Conservation (phyloP, 2,888 invertebrate species). For the Anthoptus insignis region DNA sequence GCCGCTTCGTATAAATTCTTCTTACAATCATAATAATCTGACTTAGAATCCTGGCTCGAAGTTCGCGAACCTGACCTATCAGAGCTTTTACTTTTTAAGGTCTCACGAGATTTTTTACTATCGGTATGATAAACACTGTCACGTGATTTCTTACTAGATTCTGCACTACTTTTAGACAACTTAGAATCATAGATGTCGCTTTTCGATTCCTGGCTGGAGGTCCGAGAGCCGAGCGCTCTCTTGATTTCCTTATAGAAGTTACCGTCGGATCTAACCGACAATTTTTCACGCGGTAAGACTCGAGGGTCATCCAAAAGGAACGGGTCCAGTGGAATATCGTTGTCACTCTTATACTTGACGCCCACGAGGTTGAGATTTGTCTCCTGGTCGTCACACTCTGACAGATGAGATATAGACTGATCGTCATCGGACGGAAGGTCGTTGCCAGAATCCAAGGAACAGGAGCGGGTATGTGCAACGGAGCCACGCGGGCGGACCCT, state of each 20-base stretch:
- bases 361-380: slow-evolving; percentile 86
- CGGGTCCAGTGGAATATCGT: slow-evolving; percentile 91
- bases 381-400: slow-evolving; percentile 84
- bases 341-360: slow-evolving; percentile 89
- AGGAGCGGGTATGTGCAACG: slow-evolving; percentile 88
- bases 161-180: slow-evolving; percentile 88
- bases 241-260: slow-evolving; percentile 91
- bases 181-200: slow-evolving; percentile 90
- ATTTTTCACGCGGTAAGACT: slow-evolving; percentile 90
- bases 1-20: slow-evolving; percentile 77
- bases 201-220: slow-evolving; percentile 90
- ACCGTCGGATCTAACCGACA: slow-evolving; percentile 91
- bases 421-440: slow-evolving; percentile 92
- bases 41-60: slow-evolving; percentile 91
- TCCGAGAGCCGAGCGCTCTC: slow-evolving; percentile 88
- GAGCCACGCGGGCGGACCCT: slow-evolving; percentile 64
- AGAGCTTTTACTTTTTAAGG: slow-evolving; percentile 88
- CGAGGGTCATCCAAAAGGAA: slow-evolving; percentile 93
- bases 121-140: slow-evolving; percentile 89
- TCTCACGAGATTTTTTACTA: slow-evolving; percentile 89
- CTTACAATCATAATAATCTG: slow-evolving; percentile 90
- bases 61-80: slow-evolving; percentile 88
- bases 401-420: slow-evolving; percentile 84
- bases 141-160: slow-evolving; percentile 89
- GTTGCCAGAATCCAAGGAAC: slow-evolving; percentile 92